These are phyloP conservation scores for Pantherophis vulpinus DNA, from an alignment of 2,797 vertebrate genomes.

Conservation along the genomic window DNA sequence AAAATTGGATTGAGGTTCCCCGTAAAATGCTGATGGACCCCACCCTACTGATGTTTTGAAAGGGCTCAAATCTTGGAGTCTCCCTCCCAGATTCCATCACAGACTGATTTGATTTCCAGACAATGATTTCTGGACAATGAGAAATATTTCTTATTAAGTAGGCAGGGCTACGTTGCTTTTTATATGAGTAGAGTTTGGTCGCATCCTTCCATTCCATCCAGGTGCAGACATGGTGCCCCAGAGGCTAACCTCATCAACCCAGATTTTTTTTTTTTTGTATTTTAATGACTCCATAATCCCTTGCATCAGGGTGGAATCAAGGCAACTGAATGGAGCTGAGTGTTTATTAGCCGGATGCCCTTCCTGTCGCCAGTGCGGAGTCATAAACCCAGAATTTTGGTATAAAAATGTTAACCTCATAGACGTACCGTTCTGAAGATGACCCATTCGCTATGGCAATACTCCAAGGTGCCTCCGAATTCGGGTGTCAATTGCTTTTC, in stretches of 20 bases:
- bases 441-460: constrained; percentile 96
- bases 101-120: not conserved
- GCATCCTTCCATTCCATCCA: not conserved
- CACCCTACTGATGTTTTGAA: not conserved
- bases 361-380: too few relatives aligned
- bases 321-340: too few relatives aligned
- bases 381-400: too few relatives aligned
- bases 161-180: not conserved
- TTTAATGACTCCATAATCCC: too few relatives aligned
- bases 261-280: too few relatives aligned
- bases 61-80: not conserved
- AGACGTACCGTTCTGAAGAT: constrained; percentile 88
- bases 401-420: accelerated
- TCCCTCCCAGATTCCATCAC: not conserved
- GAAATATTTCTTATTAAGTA: not conserved
- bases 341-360: too few relatives aligned
- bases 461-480: constrained; percentile 94
- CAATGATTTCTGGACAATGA: not conserved
- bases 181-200: not conserved
- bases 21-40: not conserved
- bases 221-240: not conserved
- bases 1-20: not conserved
- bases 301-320: too few relatives aligned
- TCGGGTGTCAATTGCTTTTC: constrained; percentile 94
- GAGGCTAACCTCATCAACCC: not conserved